Evolutionary conservation across 2,797 vertebrate genomes (phyloP).

Genomic region (Perdix hodgsoniae): DNA sequence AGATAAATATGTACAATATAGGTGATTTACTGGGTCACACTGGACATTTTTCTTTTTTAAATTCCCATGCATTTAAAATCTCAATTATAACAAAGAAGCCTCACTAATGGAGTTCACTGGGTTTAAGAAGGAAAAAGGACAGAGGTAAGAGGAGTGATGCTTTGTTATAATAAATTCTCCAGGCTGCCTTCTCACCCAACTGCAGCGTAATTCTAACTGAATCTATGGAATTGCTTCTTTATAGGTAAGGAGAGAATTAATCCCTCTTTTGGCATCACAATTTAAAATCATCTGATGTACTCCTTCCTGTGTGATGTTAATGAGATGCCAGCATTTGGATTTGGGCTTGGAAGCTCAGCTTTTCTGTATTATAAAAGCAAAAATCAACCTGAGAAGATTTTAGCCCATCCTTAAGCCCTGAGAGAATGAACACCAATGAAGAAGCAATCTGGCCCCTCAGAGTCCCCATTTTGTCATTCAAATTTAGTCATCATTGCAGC

Average conservation of each 20-base stretch:
- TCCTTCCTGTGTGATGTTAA: neutral
- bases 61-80: constrained; percentile 38
- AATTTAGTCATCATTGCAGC: neutral
- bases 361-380: constrained; percentile 11
- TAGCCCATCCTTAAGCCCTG: constrained; percentile 19
- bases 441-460: constrained; percentile 28
- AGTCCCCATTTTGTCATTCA: neutral
- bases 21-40: constrained; percentile 58
- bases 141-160: constrained; percentile 54
- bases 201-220: constrained; percentile 27
- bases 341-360: constrained; percentile 27
- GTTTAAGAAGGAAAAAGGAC: constrained; percentile 65
- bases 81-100: constrained; percentile 50
- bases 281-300: neutral
- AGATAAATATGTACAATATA: constrained; percentile 36
- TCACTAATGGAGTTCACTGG: constrained; percentile 58
- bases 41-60: constrained; percentile 46
- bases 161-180: constrained; percentile 24
- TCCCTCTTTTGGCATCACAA: neutral
- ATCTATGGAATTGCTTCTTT: constrained; percentile 13
- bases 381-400: constrained; percentile 22
- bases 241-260: constrained; percentile 33
- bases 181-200: neutral
- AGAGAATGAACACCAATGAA: constrained; percentile 24
- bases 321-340: neutral